Base-by-base conservation (phyloP, 2,797 vertebrate species). In the Myoxocephalus aenaeus region DNA sequence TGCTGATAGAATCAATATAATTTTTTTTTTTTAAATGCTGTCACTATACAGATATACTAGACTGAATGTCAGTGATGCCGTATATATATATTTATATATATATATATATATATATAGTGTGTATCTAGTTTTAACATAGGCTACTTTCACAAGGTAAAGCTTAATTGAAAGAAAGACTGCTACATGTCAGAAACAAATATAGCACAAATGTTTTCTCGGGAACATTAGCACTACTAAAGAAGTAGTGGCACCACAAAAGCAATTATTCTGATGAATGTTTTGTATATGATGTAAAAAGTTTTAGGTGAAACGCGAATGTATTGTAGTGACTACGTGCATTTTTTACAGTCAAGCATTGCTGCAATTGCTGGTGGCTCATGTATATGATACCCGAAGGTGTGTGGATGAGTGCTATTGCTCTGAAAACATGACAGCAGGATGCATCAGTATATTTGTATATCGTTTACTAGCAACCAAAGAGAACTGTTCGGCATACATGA, bases 231-330 rank as follows among this genome's bases (percentile, higher is more conserved):
- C 93, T 95, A 88, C 90, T 85, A 62, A 85, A 79, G 72, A 89
- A 73, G 88, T 93, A 92, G 93, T 92, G 82, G 70, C 67, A 86
- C 89, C 90, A 87, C 87, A 92, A 90, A 90, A 94, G 91, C 93
- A 95, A 91, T 94, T 94, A 92, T 91, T 88, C 84, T 86, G 84
- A 87, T 91, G 59, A 92, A 90, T 92, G 84, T 93, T 87, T 92
- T 95, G 95, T 95, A 95, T 86, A 95, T 95, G 94, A 90, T 96
- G 95, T 96, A 96, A 93, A 95, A 94, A 92, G 86, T 82, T 84
- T 77, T 92, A 82, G 90, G 78, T 90, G 81, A 89, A 87, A 91
- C 68, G 56, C 81, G 90, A 82, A 90, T 86, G 75, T 91, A 85
- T 90, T 90, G 81, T 92, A 90, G 89, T 74, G 69, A 54, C 77